phyloP scores from a whole-genome alignment of 2,797 vertebrate species.

The Typhlichthys eigenmanni region DNA sequence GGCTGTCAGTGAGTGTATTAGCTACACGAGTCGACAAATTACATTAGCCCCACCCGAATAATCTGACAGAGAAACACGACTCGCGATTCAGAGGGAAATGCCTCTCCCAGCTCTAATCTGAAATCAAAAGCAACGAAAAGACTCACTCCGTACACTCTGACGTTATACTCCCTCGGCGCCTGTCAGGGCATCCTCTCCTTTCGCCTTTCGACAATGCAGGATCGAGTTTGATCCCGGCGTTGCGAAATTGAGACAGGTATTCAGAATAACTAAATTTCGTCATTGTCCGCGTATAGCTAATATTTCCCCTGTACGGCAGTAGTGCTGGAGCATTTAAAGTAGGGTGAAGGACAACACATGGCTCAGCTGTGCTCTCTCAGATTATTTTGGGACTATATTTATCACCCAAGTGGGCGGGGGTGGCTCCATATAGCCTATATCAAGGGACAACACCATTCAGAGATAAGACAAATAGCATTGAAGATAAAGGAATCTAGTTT shows the following conservation, averaged over 20 bases:
- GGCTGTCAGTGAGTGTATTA: not conserved
- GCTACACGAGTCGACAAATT: not conserved
- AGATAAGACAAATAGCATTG: constrained; percentile 53
- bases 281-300: constrained; percentile 66
- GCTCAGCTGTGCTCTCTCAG: constrained; percentile 86
- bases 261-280: constrained; percentile 91
- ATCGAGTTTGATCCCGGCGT: constrained; percentile 64
- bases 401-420: constrained; percentile 76
- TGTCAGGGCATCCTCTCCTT: constrained; percentile 61
- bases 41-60: not conserved
- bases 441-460: constrained; percentile 58
- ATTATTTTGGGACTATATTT: constrained; percentile 92
- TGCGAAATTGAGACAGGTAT: constrained; percentile 90
- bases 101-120: not conserved
- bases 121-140: constrained; percentile 46
- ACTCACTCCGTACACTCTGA: constrained; percentile 71
- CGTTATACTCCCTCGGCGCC: constrained; percentile 61
- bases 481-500: constrained; percentile 32
- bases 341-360: constrained; percentile 36
- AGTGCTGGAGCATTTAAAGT: constrained; percentile 52
- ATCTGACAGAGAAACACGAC: not conserved
- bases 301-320: not conserved
- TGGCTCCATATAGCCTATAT: constrained; percentile 87
- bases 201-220: constrained; percentile 40
- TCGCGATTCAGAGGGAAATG: no score